A percentile compares a stretch with the other conserved stretches of the same genome.
Conservation (phyloP, 2,113 vertebrate genomes). For the Callaeas wilsoni region DNA sequence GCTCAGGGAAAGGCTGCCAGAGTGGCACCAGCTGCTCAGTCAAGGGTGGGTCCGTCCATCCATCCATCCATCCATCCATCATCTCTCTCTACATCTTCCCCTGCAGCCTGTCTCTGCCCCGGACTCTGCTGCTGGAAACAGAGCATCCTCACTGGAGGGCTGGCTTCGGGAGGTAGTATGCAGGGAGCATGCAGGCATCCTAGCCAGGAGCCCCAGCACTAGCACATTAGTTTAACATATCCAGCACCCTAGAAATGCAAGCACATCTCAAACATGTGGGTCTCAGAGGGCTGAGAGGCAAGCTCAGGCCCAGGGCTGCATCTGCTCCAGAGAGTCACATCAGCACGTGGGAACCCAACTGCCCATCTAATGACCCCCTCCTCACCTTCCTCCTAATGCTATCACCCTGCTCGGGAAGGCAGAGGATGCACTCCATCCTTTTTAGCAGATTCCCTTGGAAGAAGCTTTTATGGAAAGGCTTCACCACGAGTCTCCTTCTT, state of each 20-base stretch:
- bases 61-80: not conserved
- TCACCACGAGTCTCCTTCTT: not conserved
- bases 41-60: not conserved
- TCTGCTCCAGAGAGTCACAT: not conserved
- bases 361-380: not conserved
- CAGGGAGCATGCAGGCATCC: too few species aligned
- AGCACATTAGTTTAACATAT: too few species aligned
- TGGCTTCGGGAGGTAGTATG: too few species aligned
- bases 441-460: not conserved
- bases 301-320: not conserved
- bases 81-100: not conserved
- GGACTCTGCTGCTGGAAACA: rapidly evolving
- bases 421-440: not conserved
- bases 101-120: not conserved
- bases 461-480: not conserved
- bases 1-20: not conserved
- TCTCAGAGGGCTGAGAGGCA: not conserved
- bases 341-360: not conserved
- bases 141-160: not conserved
- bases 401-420: not conserved
- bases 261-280: too few species aligned
- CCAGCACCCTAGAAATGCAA: too few species aligned
- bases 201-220: too few species aligned
- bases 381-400: too few species aligned
- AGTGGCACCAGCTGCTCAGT: not conserved